Conservation (phyloP, 2,888 invertebrate genomes). For the Tenthredo amoena region DNA sequence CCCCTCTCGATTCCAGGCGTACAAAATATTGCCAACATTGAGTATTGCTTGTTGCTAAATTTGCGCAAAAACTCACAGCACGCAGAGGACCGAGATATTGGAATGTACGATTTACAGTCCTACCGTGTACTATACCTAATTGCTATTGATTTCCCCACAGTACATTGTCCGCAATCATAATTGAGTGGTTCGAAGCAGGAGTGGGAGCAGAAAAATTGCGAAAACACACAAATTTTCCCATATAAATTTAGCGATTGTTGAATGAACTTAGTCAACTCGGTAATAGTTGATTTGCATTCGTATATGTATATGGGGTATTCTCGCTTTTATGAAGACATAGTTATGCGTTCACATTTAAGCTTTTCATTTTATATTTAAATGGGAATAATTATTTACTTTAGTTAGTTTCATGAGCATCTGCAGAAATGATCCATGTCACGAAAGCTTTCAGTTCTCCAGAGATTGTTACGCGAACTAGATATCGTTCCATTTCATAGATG, state of each 20-base stretch:
- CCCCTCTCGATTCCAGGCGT: background rate
- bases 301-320: background rate
- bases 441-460: background rate
- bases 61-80: background rate
- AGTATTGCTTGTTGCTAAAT: background rate
- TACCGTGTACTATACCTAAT: background rate
- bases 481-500: background rate
- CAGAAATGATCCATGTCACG: background rate
- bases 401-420: background rate
- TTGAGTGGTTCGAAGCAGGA: background rate
- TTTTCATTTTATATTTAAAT: background rate
- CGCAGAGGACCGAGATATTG: background rate
- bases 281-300: background rate
- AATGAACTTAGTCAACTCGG: background rate
- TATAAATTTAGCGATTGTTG: background rate
- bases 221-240: background rate
- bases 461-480: background rate
- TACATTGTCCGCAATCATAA: background rate
- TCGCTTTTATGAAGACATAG: no score
- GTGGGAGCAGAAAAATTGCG: background rate
- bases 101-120: background rate
- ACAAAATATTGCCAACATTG: background rate
- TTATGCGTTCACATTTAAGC: background rate
- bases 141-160: conserved; percentile 18
- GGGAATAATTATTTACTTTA: background rate